Percentiles rank a stretch among this genome's conserved stretches.
Conservation (phyloP, 1,140 invertebrate species). For the Propsilocerus akamusi region DNA sequence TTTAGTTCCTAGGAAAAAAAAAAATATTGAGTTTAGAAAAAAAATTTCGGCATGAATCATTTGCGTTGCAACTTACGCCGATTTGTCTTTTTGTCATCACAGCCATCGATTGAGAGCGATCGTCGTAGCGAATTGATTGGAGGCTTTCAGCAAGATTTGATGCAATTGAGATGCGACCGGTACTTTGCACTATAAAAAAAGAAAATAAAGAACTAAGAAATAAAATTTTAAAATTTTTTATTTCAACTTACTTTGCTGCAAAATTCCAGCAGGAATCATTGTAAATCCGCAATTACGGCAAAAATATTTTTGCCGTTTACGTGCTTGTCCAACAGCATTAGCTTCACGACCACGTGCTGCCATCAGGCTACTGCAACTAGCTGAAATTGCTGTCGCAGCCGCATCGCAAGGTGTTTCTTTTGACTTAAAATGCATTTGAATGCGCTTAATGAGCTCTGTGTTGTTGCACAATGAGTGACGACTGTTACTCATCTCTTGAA, state of each 20-base stretch:
- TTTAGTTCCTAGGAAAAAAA: not conserved
- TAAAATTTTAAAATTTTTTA: not conserved
- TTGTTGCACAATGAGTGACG: not conserved
- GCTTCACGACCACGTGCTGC: not conserved
- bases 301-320: not conserved
- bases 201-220: not conserved
- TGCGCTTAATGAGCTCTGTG: not conserved
- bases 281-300: not conserved
- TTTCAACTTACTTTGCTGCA: not conserved
- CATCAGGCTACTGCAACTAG: not conserved
- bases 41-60: no score
- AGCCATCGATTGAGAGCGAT: not conserved
- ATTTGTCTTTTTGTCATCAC: not conserved
- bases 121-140: not conserved
- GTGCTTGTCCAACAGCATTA: not conserved
- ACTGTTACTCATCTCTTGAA: not conserved
- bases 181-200: not conserved
- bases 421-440: not conserved
- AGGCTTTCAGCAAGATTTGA: not conserved
- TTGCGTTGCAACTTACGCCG: no score
- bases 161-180: not conserved
- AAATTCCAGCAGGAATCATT: not conserved
- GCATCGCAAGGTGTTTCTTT: not conserved
- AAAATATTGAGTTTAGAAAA: no score
- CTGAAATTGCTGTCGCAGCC: not conserved